Base-by-base conservation (phyloP, 2,888 invertebrate species). In the Alitta virens region DNA sequence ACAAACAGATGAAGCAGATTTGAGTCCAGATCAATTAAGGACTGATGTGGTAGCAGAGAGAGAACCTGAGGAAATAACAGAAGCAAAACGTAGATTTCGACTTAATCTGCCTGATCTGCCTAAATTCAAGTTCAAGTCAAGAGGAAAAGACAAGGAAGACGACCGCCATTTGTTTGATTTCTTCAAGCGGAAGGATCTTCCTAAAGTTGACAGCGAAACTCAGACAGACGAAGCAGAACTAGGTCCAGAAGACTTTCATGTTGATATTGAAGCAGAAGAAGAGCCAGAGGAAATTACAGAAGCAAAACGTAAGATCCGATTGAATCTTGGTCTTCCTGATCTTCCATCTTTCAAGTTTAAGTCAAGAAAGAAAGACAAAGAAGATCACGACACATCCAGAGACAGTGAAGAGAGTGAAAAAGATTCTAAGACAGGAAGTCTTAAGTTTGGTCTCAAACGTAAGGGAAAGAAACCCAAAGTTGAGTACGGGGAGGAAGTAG, bases 191-290 rank as follows among this genome's bases (percentile, higher is more conserved):
- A 33, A 33, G 12, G 33, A 33, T 33, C 12, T 33, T 5, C 33
- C 33, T 12, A 33, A 33, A 33, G 33, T 33, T 33, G 33, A 33
- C 33, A 33, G 33, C 12, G 57, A 49, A 49, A 23, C 23, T 5
- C 18, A 49, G 23, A 18, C 49, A 49, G 49, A 33, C 26, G 49
- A 57, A 1, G 43, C 43, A 24, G 57, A 57, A 46, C 46, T 40
- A n/a, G 57, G 49, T 33, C 33, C 27, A 46, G 46, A 46, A 46
- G 57, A 57, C 21, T 27, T 24, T 33, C 24, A 57, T 5, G 27
- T 49, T 2, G 57, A 57, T 7, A 26, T n/a, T 21, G 49, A 57
- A 23, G 57, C 46, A 49, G 21, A 33, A 33, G 7, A 5, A 33
- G 33, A 33, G 12, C 33, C 33, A 7, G 33, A 33, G 33, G 33